phyloP scores from a whole-genome alignment of 2,888 invertebrate genomes.

The Agrotis segetum region DNA sequence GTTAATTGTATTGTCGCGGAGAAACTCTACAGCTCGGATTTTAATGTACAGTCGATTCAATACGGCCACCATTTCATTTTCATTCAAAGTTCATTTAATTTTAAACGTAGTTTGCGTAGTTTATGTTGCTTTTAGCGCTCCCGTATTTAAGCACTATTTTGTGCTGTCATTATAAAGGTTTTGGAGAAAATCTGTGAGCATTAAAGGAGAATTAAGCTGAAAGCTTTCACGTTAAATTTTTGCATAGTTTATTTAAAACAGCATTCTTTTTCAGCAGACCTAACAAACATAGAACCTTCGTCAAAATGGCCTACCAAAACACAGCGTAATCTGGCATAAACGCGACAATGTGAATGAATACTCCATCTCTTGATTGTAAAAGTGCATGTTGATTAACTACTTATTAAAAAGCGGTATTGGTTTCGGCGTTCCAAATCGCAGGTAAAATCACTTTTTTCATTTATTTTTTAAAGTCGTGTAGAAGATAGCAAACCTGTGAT shows the following conservation, averaged over 20 bases:
- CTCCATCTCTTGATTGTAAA: background rate
- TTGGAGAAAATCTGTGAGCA: constrained; percentile 5
- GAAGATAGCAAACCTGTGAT: background rate
- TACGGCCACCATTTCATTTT: constrained; percentile 5
- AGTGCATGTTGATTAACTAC: constrained; percentile 5
- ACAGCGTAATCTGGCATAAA: background rate
- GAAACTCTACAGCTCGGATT: background rate
- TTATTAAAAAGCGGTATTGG: background rate
- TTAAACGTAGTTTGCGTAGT: background rate
- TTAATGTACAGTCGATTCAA: background rate
- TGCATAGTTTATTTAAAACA: background rate
- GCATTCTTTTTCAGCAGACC: too few relatives aligned
- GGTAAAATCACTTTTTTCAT: background rate
- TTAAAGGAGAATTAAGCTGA: background rate
- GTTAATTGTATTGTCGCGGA: constrained; percentile 7
- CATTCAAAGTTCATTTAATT: constrained; percentile 4
- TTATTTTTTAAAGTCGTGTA: background rate
- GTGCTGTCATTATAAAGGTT: constrained; percentile 4
- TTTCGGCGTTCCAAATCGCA: background rate
- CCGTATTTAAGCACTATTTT: background rate
- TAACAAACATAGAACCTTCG: background rate
- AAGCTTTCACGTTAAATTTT: background rate
- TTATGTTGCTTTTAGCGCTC: constrained; percentile 24
- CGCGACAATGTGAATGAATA: background rate
- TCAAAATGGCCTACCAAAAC: background rate